A percentile compares a stretch with the other conserved stretches of the same genome.
Conservation (phyloP, 2,113 vertebrate genomes). For the Pomatorhinus ruficollis region DNA sequence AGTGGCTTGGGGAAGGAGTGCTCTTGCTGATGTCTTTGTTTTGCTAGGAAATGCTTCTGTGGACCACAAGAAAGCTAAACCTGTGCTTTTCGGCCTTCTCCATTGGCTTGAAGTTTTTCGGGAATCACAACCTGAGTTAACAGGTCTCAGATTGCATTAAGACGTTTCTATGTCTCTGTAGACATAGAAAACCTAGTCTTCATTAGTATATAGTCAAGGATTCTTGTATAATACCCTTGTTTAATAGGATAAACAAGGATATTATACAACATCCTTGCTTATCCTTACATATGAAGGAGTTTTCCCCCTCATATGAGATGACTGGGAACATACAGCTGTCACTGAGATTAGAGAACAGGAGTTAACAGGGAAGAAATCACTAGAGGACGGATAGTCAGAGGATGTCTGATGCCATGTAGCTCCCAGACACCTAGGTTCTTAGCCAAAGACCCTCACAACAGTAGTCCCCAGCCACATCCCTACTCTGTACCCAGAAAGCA, state of each 20-base stretch:
- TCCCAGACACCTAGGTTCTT: neutral
- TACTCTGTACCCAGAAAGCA: neutral
- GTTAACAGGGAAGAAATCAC: neutral
- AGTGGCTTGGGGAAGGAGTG: neutral
- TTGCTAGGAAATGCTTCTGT: neutral
- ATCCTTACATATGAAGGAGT: neutral
- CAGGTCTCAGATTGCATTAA: neutral
- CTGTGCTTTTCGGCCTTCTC: neutral
- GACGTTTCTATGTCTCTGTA: neutral
- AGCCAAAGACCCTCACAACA: neutral
- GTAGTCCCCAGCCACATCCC: neutral
- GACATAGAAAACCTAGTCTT: neutral
- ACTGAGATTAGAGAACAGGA: neutral
- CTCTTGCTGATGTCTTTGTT: neutral
- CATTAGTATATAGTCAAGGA: neutral
- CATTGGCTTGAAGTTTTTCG: neutral
- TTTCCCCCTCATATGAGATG: neutral
- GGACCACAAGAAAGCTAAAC: neutral
- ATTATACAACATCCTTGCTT: neutral
- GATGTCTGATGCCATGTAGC: neutral
- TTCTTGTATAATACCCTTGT: neutral
- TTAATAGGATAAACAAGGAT: neutral
- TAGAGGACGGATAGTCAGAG: neutral
- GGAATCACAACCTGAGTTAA: neutral
- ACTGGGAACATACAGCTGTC: neutral